These are phyloP conservation scores for Hydrocynus forskahlii DNA, from an alignment of 2,797 vertebrate genomes.

Conservation along the genomic window DNA sequence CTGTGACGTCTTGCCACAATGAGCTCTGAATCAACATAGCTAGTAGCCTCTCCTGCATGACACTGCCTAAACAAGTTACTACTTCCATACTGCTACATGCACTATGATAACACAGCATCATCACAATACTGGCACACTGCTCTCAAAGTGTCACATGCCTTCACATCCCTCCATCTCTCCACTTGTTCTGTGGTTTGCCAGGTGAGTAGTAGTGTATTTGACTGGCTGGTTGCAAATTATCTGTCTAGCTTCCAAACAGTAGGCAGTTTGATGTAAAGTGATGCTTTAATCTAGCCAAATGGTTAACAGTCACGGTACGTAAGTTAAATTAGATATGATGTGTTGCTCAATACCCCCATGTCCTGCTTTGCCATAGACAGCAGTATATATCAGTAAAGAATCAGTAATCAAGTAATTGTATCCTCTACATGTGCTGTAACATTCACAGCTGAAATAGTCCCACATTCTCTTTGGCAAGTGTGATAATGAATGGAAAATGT, in stretches of 20 bases:
- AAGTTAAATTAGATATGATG: no score
- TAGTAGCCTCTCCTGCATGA: not conserved
- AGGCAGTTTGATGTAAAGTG: not conserved
- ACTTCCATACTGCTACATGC: not conserved
- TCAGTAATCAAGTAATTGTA: no score
- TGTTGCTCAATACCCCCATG: not conserved
- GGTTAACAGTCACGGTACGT: not conserved
- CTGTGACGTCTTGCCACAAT: not conserved
- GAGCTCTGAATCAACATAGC: not conserved
- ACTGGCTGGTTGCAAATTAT: not conserved
- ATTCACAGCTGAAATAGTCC: not conserved
- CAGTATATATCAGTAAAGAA: no score
- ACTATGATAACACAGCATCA: not conserved
- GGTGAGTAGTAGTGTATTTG: not conserved
- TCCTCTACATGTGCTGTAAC: not conserved
- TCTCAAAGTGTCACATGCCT: not conserved
- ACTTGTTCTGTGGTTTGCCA: not conserved
- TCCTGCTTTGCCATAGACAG: not conserved
- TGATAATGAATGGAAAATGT: not conserved
- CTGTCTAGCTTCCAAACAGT: not conserved
- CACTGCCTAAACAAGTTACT: not conserved
- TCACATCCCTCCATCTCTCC: not conserved
- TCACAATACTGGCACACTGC: not conserved
- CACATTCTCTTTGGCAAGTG: not conserved
- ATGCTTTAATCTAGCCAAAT: not conserved